Evolutionary conservation across 2,113 vertebrate species (phyloP).

Genomic region (Gymnogyps californianus): DNA sequence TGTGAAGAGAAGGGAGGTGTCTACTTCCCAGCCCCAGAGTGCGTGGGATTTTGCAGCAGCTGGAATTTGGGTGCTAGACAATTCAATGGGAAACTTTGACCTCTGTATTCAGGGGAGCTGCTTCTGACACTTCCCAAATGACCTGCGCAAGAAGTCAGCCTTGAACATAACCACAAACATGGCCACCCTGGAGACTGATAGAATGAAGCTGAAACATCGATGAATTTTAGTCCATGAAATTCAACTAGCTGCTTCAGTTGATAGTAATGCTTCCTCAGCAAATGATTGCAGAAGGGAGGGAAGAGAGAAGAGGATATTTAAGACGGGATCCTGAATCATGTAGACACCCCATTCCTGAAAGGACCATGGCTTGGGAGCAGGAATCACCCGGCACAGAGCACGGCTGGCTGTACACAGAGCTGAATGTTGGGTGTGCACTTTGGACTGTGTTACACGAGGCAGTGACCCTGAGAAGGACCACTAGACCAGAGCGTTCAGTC

Average conservation of each 20-base stretch:
- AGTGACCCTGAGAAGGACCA: background rate
- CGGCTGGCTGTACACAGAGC: background rate
- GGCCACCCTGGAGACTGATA: background rate
- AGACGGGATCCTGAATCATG: background rate
- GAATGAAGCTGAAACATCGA: background rate
- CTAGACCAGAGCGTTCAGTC: background rate
- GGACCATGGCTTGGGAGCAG: background rate
- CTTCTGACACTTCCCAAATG: background rate
- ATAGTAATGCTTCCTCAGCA: background rate
- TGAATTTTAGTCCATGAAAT: background rate
- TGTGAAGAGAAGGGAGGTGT: background rate
- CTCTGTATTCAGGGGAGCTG: background rate
- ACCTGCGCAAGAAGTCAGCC: background rate
- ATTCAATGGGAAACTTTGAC: background rate
- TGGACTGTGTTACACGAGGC: background rate
- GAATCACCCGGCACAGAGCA: background rate
- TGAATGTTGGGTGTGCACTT: background rate
- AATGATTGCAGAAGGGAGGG: background rate
- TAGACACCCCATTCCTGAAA: background rate
- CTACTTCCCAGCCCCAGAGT: background rate
- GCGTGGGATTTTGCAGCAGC: background rate
- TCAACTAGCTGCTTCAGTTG: background rate
- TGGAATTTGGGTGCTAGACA: background rate
- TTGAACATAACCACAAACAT: background rate
- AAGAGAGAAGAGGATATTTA: background rate